A percentile compares a stretch with the other conserved stretches of the same genome.
phyloP scores from a whole-genome alignment of 2,888 invertebrate genomes.

The Drosophila paramelanica region DNA sequence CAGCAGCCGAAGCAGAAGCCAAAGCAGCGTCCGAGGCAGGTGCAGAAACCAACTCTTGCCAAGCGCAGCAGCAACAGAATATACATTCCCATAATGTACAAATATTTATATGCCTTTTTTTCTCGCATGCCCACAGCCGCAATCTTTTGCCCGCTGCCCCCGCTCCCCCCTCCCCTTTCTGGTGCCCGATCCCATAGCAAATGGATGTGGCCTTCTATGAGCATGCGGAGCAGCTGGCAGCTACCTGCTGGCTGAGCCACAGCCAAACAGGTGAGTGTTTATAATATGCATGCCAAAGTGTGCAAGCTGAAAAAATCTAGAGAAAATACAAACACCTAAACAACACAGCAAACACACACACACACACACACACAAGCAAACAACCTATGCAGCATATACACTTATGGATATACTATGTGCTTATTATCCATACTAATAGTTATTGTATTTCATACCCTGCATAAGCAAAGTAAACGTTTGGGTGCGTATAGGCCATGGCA shows the following conservation, averaged over 20 bases:
- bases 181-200: conserved; percentile 16
- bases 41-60: conserved; percentile 31
- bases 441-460: conserved; percentile 19
- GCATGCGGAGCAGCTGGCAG: conserved; percentile 42
- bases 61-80: conserved; percentile 42
- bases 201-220: conserved; percentile 55
- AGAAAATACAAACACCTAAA: conserved; percentile 23
- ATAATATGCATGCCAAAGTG: conserved; percentile 74
- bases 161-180: not conserved
- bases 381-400: not conserved
- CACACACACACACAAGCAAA: not conserved
- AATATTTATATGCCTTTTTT: conserved; percentile 70
- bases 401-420: conserved; percentile 15
- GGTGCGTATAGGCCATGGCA: not conserved
- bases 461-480: not conserved
- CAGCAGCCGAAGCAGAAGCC: conserved; percentile 17
- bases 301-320: conserved; percentile 53
- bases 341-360: not conserved
- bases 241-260: conserved; percentile 45
- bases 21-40: conserved; percentile 15
- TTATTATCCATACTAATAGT: conserved; percentile 27
- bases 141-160: conserved; percentile 17
- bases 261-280: conserved; percentile 77
- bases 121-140: conserved; percentile 22
- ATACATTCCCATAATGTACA: conserved; percentile 70